phyloP scores from a whole-genome alignment of 2,888 invertebrate species.

The Notodonta ziczac region DNA sequence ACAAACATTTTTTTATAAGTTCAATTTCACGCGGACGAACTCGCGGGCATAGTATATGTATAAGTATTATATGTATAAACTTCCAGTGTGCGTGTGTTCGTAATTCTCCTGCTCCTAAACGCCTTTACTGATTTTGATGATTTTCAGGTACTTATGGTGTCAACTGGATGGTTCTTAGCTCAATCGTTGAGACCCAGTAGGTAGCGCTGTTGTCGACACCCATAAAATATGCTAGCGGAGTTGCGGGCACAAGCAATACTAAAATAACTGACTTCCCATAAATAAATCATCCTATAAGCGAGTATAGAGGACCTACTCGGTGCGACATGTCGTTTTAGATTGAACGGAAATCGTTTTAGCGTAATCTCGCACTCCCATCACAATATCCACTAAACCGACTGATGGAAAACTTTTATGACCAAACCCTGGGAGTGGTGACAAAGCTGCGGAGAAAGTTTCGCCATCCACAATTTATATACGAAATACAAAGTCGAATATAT shows the following conservation, averaged over 20 bases:
- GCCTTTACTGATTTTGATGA: too few relatives aligned
- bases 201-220: too few relatives aligned
- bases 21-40: too few relatives aligned
- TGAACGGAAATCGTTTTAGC: constrained; percentile 40
- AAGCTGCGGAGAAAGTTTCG: background rate
- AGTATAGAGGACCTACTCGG: background rate
- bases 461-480: background rate
- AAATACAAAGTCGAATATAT: background rate
- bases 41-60: too few relatives aligned
- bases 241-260: too few relatives aligned
- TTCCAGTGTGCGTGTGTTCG: too few relatives aligned
- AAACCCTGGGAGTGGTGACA: background rate
- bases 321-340: constrained; percentile 19
- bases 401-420: constrained; percentile 21
- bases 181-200: too few relatives aligned
- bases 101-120: too few relatives aligned
- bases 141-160: too few relatives aligned
- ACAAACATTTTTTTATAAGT: too few relatives aligned
- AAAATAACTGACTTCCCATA: background rate
- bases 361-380: constrained; percentile 38
- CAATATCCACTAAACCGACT: constrained; percentile 23
- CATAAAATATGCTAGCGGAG: background rate
- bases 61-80: too few relatives aligned
- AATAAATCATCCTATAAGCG: background rate
- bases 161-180: too few relatives aligned